Evolutionary conservation across 2,113 vertebrate genomes (phyloP), one percentile per base, ranked within the genome.

Genomic region (Zosterops japonicus): DNA sequence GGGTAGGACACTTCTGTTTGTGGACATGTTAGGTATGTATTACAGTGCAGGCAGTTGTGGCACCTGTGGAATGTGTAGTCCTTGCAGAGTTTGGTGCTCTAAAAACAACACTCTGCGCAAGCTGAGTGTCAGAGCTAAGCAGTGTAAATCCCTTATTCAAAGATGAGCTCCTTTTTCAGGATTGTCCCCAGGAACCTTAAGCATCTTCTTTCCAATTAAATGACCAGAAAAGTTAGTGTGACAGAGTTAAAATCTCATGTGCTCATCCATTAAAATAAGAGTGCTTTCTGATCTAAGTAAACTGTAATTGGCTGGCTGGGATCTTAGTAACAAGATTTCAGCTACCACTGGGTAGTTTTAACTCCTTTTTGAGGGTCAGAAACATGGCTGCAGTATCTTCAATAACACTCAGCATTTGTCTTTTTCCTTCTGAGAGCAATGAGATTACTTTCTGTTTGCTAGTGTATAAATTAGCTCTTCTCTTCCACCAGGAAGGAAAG

Each of bases 21-120:
- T 39, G 67, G 5, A 11, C 0, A 0, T 5, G 24, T 20, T 22
- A 24, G 39, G 10, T 18, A 8, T 1, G 20, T 31, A n/a, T 47
- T 27, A 5, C 31, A 9, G 11, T 15, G 46, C 41, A 63, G 55
- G 60, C 42, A 63, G 15, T 12, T 19, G 27, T 17, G 44, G 42
- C 61, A 53, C 31, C 39, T 27, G 61, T 31, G 31, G 1, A 0
- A 23, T 33, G 12, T 9, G 3, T 27, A 22, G 28, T 44, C 27
- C n/a, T 70, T 1, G 0, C 42, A 50, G 56, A 70, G 36, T 71
- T 7, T 75, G 22, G 22, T 53, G 64, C 29, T 57, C 72, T 78
- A 11, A 7, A 74, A 87, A 65, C 15, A 42, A 12, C 1, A 1
- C 23, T 46, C 49, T 69, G 74, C 44, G 60, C 35, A 27, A 42